Base-by-base conservation (phyloP, 2,113 vertebrate genomes). In the Nematolebias whitei region DNA sequence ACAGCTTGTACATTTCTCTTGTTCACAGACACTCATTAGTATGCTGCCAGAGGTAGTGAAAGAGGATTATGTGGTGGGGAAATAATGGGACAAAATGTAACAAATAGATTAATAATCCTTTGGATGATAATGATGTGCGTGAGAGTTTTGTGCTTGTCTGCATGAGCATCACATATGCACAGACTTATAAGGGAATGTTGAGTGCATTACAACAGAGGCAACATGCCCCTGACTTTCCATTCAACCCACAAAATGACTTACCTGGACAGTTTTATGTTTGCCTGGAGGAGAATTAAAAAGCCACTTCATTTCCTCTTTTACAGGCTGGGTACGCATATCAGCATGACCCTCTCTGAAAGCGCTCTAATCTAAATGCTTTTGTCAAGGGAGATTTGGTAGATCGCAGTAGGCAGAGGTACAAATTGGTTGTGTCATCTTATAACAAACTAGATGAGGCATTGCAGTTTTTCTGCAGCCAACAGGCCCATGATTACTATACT, bases 21-120 rank as follows among this genome's bases (percentile, higher is more conserved):
- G 93, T 94, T 95, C 90, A 88, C 90, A 91, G 91, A 92, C 93
- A 88, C 81, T 93, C 93, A 95, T 95, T 95, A 95, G 90, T 90
- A 93, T 94, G 92, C 94, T 92, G 93, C 92, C 90, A 93, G 91
- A 93, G 90, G 92, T 93, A 90, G 91, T 91, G 92, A 93, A 93
- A 89, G 90, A 91, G 93, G 93, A 95, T 95, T 95, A 93, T 93
- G 89, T 90, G 47, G 64, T 35, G 32, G 83, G 90, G 91, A 94
- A 93, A 95, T 93, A 93, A 94, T 93, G 86, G 89, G 86, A 93
- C 88, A 93, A 92, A 93, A 92, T 89, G 77, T 86, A 86, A 87
- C 90, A 90, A 91, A 92, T 91, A 91, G 87, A 91, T 90, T 86
- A 83, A 91, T 92, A 89, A 86, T 85, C 86, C 83, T 74, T 78